Evolutionary conservation across 1,140 invertebrate genomes (phyloP).

Genomic region (Drosophila setifemur): DNA sequence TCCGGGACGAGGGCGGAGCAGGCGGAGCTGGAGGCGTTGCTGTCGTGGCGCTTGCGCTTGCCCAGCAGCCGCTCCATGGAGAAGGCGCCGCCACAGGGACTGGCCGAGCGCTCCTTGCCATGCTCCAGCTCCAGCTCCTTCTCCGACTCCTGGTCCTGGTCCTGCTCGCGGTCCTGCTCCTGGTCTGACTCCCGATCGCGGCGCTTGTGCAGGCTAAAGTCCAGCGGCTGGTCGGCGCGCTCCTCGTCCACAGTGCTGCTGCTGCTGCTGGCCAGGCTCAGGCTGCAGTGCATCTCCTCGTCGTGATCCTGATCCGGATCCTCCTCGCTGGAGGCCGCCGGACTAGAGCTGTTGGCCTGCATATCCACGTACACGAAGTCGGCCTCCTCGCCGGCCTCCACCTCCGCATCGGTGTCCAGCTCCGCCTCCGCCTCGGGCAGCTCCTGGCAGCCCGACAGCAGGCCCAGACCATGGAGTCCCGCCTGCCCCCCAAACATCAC

Average conservation of each 20-base stretch:
- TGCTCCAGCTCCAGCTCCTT: conserved; percentile 2
- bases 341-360: conserved; percentile 69
- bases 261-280: conserved; percentile 56
- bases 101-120: conserved; percentile 55
- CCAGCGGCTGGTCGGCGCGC: conserved; percentile 59
- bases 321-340: conserved; percentile 58
- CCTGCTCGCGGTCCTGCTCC: background rate
- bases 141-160: background rate
- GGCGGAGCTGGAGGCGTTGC: conserved; percentile 17
- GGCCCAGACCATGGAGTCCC: conserved; percentile 38
- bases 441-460: conserved; percentile 44
- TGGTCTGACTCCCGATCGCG: conserved; percentile 26
- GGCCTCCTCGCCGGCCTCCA: conserved; percentile 54
- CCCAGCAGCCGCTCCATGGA: conserved; percentile 72
- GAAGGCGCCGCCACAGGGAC: conserved; percentile 55
- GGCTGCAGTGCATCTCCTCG: conserved; percentile 56
- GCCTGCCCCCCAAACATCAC: conserved; percentile 52
- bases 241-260: conserved; percentile 31
- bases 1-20: conserved; percentile 16
- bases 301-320: conserved; percentile 41
- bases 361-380: conserved; percentile 72
- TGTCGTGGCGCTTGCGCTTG: conserved; percentile 64
- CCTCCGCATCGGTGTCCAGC: conserved; percentile 23
- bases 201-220: conserved; percentile 76
- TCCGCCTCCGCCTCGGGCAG: conserved; percentile 22